phyloP scores from a whole-genome alignment of 2,113 vertebrate genomes.

The Scomber colias region DNA sequence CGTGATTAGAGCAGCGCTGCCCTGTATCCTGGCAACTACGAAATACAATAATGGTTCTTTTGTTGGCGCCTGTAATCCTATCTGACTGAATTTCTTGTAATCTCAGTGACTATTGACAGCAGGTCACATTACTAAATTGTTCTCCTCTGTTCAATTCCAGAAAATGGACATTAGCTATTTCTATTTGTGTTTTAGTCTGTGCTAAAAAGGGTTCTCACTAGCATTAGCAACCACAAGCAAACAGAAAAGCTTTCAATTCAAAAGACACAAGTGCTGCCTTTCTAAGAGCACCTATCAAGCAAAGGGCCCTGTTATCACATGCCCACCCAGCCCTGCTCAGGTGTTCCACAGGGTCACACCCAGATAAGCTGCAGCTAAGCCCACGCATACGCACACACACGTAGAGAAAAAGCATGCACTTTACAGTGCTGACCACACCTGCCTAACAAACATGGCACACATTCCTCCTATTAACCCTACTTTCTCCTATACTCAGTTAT shows the following conservation, averaged over 20 bases:
- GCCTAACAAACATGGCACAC: slow-evolving; percentile 49
- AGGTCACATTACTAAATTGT: slow-evolving; percentile 34
- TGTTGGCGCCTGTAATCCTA: slow-evolving; percentile 27
- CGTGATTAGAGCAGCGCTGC: slow-evolving; percentile 36
- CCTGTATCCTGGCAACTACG: slow-evolving; percentile 72
- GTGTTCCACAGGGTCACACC: slow-evolving; percentile 65
- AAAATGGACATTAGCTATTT: slow-evolving; percentile 30
- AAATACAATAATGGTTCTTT: slow-evolving; percentile 58
- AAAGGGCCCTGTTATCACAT: slow-evolving; percentile 61
- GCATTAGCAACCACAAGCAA: background rate
- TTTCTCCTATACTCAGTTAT: slow-evolving; percentile 21
- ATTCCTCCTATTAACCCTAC: slow-evolving; percentile 50
- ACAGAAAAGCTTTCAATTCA: background rate
- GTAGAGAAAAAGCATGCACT: background rate
- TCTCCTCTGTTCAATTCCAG: slow-evolving; percentile 3
- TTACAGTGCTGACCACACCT: slow-evolving; percentile 57
- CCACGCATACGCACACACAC: background rate
- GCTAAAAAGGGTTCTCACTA: slow-evolving; percentile 4
- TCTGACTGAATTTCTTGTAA: slow-evolving; percentile 41
- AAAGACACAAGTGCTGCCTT: slow-evolving; percentile 3
- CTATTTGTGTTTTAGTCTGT: background rate
- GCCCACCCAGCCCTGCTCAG: slow-evolving; percentile 46
- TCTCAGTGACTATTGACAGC: slow-evolving; percentile 43
- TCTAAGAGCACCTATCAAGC: background rate
- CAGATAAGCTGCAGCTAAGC: slow-evolving; percentile 60